Conservation (phyloP, 92 coral and sea anemone genomes). For the Palythoa grandis region DNA sequence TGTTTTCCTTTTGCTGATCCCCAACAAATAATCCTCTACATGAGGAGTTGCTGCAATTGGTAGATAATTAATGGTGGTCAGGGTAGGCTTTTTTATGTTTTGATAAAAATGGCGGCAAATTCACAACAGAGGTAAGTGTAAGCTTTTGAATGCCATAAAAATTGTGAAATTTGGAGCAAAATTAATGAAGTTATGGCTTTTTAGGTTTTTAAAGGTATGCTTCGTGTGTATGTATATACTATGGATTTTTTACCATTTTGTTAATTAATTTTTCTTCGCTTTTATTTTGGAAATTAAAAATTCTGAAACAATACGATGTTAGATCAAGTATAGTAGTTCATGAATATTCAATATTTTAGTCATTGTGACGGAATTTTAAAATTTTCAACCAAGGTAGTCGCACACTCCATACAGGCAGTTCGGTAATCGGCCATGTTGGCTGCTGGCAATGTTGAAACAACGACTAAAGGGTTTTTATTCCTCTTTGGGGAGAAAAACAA, state of each 20-base stretch:
- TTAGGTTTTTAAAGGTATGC: constrained; percentile 17
- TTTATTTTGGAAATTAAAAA: constrained; percentile 41
- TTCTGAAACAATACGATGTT: constrained; percentile 53
- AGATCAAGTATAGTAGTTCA: constrained; percentile 28
- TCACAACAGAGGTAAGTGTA: constrained; percentile 41
- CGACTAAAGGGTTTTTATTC: not conserved
- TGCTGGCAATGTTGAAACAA: constrained; percentile 36
- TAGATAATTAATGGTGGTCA: too few relatives aligned
- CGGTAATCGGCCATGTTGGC: too few relatives aligned
- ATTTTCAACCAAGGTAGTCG: constrained; percentile 40
- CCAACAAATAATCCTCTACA: too few relatives aligned
- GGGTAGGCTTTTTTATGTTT: constrained; percentile 16
- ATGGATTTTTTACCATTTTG: constrained; percentile 34
- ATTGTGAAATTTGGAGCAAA: constrained; percentile 46
- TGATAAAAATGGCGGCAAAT: constrained; percentile 43
- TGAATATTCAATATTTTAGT: constrained; percentile 29
- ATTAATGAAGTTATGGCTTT: constrained; percentile 45
- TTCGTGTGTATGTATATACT: too few relatives aligned
- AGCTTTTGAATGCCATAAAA: constrained; percentile 40
- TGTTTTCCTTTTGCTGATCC: too few relatives aligned
- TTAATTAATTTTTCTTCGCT: constrained; percentile 30
- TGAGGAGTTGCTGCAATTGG: too few relatives aligned
- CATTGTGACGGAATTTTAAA: constrained; percentile 46
- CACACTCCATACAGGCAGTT: constrained; percentile 40
- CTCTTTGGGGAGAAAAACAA: not conserved